Evolutionary conservation across 2,888 invertebrate species (phyloP), one percentile per base, ranked within the genome.

Genomic region (Archips crataeganus): DNA sequence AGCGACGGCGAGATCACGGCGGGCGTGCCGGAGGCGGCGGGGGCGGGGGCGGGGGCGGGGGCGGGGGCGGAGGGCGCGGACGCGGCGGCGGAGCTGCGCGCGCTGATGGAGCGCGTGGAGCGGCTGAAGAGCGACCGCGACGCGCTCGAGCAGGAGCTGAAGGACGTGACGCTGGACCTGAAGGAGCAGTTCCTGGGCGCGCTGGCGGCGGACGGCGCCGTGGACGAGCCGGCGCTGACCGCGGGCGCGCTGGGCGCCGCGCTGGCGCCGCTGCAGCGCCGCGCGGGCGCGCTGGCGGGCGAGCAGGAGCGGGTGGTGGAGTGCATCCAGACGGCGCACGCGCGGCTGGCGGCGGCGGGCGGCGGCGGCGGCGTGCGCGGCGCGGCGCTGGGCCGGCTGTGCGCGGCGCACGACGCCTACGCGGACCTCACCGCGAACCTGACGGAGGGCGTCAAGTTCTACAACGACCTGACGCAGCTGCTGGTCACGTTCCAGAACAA

Each of bases 401-500:
- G 98, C 39, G 96, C 97, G 60, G 99, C 99, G 62, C 97, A 98
- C 90, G 99, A 99, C 94, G 97, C 97, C 79, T 99, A 97, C 94
- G 97, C 97, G 85, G 98, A 99, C 90, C 95, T 99, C 78, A 97
- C 97, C 81, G 97, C 96, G 85, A 99, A 99, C 94, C 95, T 99
- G 77, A 96, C 97, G 84, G 99, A 99, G 93, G 99, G 99, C 78
- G 97, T 97, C 74, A 99, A 99, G 95, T 99, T 99, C 94, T 98
- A 98, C 92, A 98, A 98, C 88, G 98, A 98, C 92, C 95, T 98
- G 77, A 98, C 98, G n/a, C 97, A 99, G 95, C 93, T 99, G 83
- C 95, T 99, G 87, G 97, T 99, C 23, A 97, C 97, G 72, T 98
- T 99, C 94, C 99, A 99, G 95, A 99, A 98, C 93, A 99, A 99